These are phyloP conservation scores for Chironomus tentans DNA, from an alignment of 2,888 invertebrate genomes.

Conservation along the genomic window DNA sequence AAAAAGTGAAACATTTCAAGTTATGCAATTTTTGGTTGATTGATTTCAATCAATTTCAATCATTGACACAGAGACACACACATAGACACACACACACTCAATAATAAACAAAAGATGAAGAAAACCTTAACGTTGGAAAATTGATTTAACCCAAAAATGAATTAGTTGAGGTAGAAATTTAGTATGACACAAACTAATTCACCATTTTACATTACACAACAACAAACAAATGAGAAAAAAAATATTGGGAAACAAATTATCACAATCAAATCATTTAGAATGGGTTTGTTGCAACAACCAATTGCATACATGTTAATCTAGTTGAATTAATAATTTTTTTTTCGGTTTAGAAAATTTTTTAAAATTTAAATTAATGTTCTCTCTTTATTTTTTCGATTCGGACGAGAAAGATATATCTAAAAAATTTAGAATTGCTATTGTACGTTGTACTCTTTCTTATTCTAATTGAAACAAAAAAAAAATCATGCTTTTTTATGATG, in stretches of 20 bases:
- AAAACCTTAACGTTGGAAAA: neutral
- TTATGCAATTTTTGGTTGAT: neutral
- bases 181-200: neutral
- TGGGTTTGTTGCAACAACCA: neutral
- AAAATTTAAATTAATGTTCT: neutral
- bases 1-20: too few species aligned
- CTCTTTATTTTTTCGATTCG: too few species aligned
- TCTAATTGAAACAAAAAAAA: too few species aligned
- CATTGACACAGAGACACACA: too few species aligned
- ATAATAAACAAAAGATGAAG: neutral
- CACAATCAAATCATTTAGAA: constrained; percentile 4
- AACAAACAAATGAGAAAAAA: neutral
- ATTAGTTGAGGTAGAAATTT: neutral
- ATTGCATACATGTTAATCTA: constrained; percentile 19
- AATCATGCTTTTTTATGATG: too few species aligned
- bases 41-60: neutral
- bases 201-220: neutral
- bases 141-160: neutral
- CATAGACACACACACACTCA: too few species aligned
- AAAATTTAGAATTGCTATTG: neutral
- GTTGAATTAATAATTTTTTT: constrained; percentile 10
- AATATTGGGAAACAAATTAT: neutral
- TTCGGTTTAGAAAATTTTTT: neutral
- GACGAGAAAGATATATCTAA: neutral
- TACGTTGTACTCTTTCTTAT: too few species aligned